Evolutionary conservation across 2,888 invertebrate genomes (phyloP), one percentile per base, ranked within the genome.

Genomic region (Nysson spinosus): DNA sequence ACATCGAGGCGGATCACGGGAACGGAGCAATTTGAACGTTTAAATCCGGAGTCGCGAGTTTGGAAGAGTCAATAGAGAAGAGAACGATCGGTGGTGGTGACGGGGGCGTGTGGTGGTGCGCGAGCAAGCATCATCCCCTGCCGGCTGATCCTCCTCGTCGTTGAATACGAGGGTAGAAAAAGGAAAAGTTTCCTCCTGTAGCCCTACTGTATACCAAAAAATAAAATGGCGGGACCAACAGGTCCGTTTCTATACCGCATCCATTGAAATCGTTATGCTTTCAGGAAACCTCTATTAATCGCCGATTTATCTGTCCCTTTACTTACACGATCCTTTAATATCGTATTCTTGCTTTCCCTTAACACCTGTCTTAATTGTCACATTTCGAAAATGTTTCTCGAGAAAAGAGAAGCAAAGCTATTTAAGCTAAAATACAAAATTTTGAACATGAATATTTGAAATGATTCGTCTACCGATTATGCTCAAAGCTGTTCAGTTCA

Each of bases 191-290:
- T 7, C 46, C 19, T 16, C 14, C 46, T 30, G 11, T 26, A 12
- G n/a, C n/a, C n/a, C n/a, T n/a, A n/a, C n/a, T 32, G 37, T 1
- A 20, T 11, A 43, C 22, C 34, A 60, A 47, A 54, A 71, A 71
- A 69, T 66, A 74, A 77, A 74, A 77, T 77, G 73, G 77, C 73
- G 64, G 46, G 16, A 6, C 24, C 28, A 5, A 28, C 35, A 16
- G 24, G 34, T 20, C 16, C 14, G 30, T 34, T 4, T 35, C 24
- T 46, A 24, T 7, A n/a, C 28, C 26, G 30, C 32, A 44, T 20
- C 19, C 32, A 30, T 32, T 19, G 30, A 30, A 5, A 24, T 2
- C 42, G 42, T 16, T n/a, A 9, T 1, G 5, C 9, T 42, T 20
- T 26, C 24, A 9, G 4, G 26, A 19, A 24, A 22, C 22, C 12